These are phyloP conservation scores for Ericerus pela DNA, from an alignment of 1,140 invertebrate species.

Conservation along the genomic window DNA sequence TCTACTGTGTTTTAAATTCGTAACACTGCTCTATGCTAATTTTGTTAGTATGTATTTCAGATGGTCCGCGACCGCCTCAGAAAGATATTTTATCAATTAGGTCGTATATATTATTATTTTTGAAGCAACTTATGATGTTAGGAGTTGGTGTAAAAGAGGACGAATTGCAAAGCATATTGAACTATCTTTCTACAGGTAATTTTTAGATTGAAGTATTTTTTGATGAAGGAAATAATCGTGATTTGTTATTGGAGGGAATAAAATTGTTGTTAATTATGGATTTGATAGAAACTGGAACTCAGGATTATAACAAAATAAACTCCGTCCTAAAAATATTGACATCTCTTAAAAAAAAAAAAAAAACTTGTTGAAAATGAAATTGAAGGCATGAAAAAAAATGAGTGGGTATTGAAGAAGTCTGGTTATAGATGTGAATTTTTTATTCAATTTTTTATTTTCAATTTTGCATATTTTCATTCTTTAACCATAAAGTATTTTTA, in stretches of 20 bases:
- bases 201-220: neutral
- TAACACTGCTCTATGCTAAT: neutral
- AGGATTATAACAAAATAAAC: neutral
- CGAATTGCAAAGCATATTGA: slow-evolving; percentile 93
- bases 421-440: too few species aligned
- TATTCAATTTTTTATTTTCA: too few species aligned
- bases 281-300: neutral
- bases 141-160: slow-evolving; percentile 95
- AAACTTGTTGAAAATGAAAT: too few species aligned
- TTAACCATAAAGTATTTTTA: too few species aligned
- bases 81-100: slow-evolving; percentile 88
- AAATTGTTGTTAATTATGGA: too few species aligned
- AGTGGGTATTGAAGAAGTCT: too few species aligned
- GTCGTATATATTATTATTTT: slow-evolving; percentile 85
- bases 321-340: neutral
- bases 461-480: too few species aligned
- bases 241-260: too few species aligned
- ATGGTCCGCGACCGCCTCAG: slow-evolving; percentile 80
- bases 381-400: too few species aligned
- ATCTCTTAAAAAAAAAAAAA: too few species aligned
- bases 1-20: neutral
- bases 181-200: slow-evolving; percentile 86
- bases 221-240: too few species aligned
- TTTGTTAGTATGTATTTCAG: slow-evolving; percentile 38
- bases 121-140: slow-evolving; percentile 93